Percentiles rank a stretch among this genome's conserved stretches.
Conservation (phyloP, 37 sponge, comb jelly and placozoan genomes). For the Ianthella basta region DNA sequence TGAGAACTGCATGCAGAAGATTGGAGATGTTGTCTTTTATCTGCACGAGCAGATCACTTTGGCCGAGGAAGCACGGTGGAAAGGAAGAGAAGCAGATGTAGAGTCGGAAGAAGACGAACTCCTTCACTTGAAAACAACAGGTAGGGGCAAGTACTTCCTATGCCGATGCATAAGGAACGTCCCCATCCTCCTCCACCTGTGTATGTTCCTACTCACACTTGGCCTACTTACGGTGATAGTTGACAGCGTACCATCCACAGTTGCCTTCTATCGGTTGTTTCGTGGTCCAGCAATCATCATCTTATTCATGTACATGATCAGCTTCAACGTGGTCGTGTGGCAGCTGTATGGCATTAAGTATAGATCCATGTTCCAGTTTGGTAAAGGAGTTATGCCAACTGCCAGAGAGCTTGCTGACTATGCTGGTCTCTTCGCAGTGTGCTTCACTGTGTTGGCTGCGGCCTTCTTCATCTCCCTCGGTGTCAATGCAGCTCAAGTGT, state of each 20-base stretch:
- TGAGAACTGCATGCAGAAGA: neutral
- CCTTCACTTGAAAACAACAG: no score
- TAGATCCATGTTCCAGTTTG: conserved; percentile 57
- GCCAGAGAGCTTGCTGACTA: conserved; percentile 45
- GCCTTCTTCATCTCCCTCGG: conserved; percentile 21
- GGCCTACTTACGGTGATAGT: neutral
- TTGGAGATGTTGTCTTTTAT: neutral
- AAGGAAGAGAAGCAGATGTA: neutral
- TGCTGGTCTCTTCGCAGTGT: conserved; percentile 47
- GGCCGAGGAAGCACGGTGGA: neutral
- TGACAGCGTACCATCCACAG: neutral
- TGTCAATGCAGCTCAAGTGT: neutral
- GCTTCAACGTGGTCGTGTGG: conserved; percentile 77
- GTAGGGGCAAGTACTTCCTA: no score
- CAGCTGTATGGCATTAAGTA: conserved; percentile 48
- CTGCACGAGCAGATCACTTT: conserved; percentile 16
- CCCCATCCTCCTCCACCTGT: conserved; percentile 4
- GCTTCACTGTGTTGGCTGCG: conserved; percentile 28
- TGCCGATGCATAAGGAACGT: neutral
- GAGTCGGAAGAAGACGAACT: neutral
- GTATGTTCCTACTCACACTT: neutral
- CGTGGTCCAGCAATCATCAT: conserved; percentile 71
- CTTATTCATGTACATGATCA: conserved; percentile 62
- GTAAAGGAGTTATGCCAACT: conserved; percentile 42
- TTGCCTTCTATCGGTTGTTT: conserved; percentile 53